Conservation (phyloP, 2,797 vertebrate genomes). For the Tenualosa ilisha region DNA sequence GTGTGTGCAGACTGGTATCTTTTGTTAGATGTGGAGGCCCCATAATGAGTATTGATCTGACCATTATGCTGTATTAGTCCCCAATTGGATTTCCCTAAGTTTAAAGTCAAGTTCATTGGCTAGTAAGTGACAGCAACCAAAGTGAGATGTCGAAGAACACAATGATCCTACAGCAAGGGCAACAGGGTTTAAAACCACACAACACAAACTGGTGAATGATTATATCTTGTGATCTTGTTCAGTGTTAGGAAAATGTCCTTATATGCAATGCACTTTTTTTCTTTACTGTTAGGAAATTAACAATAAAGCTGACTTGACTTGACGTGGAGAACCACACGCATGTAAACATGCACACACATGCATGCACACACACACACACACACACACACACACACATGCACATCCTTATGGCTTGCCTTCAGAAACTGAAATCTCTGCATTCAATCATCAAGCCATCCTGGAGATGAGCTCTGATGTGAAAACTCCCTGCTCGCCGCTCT, state of each 20-base stretch:
- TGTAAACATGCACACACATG: not conserved
- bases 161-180: slow-evolving; percentile 36
- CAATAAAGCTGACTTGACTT: too few relatives aligned
- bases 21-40: slow-evolving; percentile 61
- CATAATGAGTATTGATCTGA: slow-evolving; percentile 72
- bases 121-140: slow-evolving; percentile 62
- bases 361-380: not conserved
- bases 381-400: not conserved
- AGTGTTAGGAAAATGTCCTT: too few relatives aligned
- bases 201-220: not conserved
- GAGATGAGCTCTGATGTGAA: slow-evolving; percentile 50
- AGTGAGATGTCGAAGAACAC: slow-evolving; percentile 57
- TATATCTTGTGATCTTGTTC: too few relatives aligned
- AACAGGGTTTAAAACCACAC: not conserved
- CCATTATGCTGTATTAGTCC: slow-evolving; percentile 68
- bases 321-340: too few relatives aligned
- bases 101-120: slow-evolving; percentile 69
- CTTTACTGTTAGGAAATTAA: too few relatives aligned
- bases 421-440: slow-evolving; percentile 27
- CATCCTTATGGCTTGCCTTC: not conserved
- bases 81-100: slow-evolving; percentile 68
- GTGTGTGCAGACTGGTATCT: slow-evolving; percentile 53
- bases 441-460: slow-evolving; percentile 38
- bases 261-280: too few relatives aligned
- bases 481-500: not conserved